A percentile compares a stretch with the other conserved stretches of the same genome.
phyloP scores from a whole-genome alignment of 1,140 invertebrate species.

The Drosophila chauvacae region DNA sequence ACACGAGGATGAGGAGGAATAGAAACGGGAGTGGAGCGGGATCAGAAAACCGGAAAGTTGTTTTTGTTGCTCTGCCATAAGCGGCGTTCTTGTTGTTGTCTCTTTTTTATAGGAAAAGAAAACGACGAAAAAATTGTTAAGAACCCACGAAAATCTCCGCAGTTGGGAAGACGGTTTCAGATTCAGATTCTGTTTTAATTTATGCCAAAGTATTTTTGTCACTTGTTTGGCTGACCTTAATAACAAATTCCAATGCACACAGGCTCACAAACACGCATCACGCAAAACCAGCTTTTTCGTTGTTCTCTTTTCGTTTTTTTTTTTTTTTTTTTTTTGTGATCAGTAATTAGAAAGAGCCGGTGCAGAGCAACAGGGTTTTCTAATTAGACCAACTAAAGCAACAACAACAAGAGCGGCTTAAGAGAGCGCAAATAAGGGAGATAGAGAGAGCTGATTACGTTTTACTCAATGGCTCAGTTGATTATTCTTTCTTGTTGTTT shows the following conservation, averaged over 20 bases:
- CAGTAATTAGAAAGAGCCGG: slow-evolving; percentile 73
- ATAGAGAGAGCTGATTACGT: slow-evolving; percentile 30
- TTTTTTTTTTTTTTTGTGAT: slow-evolving; percentile 53
- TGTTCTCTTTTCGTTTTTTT: slow-evolving; percentile 16
- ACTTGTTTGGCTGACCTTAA: slow-evolving; percentile 80
- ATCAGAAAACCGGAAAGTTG: slow-evolving; percentile 74
- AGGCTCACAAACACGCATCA: slow-evolving; percentile 25
- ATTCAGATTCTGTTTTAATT: slow-evolving; percentile 56
- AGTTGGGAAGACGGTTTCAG: slow-evolving; percentile 38
- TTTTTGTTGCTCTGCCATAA: slow-evolving; percentile 62
- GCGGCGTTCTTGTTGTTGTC: slow-evolving; percentile 59
- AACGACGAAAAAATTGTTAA: slow-evolving; percentile 33
- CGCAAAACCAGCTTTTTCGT: slow-evolving; percentile 42
- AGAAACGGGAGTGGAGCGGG: slow-evolving; percentile 13
- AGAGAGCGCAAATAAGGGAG: slow-evolving; percentile 3
- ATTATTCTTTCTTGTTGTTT: slow-evolving; percentile 22
- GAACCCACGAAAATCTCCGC: slow-evolving; percentile 39
- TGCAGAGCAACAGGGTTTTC: slow-evolving; percentile 53
- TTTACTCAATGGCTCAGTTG: slow-evolving; percentile 23
- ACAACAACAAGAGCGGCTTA: slow-evolving; percentile 28
- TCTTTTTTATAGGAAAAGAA: slow-evolving; percentile 39
- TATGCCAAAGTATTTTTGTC: slow-evolving; percentile 68
- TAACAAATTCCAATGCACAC: slow-evolving; percentile 78
- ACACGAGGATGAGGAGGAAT: slow-evolving; percentile 49
- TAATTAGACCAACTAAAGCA: slow-evolving; percentile 45